Evolutionary conservation across 2,113 vertebrate genomes (phyloP), one percentile per base, ranked within the genome.

Genomic region (Eurystomus gularis): DNA sequence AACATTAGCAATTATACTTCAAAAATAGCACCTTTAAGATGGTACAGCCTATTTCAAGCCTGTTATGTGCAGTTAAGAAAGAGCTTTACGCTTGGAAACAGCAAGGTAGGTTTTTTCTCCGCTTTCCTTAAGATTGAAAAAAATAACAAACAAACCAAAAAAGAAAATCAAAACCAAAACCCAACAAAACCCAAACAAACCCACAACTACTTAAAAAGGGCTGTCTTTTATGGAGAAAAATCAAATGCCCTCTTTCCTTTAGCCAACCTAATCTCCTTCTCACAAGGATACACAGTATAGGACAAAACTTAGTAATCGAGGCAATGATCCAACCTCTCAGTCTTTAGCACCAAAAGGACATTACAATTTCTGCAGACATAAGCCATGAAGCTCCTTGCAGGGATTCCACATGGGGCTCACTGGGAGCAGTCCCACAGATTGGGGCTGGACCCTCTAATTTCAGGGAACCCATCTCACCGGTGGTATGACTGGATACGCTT

Each of bases 1-100:
- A 95, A 86, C 65, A 69, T 83, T 90, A 90, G 64, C 73, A 96
- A 84, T 93, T 91, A 92, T 42, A 89, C 80, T 96, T 89, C n/a
- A n/a, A 77, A 93, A 93, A 92, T 46, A 70, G 31, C 91, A 94
- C 78, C 92, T 90, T 89, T 92, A 93, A 84, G 90, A 92, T 65
- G 40, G 39, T 25, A 69, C 72, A 82, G 37, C 55, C 72, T 64
- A 42, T 76, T 93, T 79, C 52, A 78, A 94, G 61, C 13, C 28
- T 1, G 0, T 66, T 82, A 62, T 0, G 2, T 35, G 57, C 37
- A 71, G 57, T 64, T 82, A 82, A 46, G 52, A 60, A 25, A 14
- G 8, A 64, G 29, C 13, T 93, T 92, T 42, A 52, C 4, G 33
- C 40, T 80, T 33, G 40, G 31, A 86, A 93, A 82, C 8, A 70